Evolutionary conservation across 2,797 vertebrate genomes (phyloP).

Genomic region (Poecilia wingei): DNA sequence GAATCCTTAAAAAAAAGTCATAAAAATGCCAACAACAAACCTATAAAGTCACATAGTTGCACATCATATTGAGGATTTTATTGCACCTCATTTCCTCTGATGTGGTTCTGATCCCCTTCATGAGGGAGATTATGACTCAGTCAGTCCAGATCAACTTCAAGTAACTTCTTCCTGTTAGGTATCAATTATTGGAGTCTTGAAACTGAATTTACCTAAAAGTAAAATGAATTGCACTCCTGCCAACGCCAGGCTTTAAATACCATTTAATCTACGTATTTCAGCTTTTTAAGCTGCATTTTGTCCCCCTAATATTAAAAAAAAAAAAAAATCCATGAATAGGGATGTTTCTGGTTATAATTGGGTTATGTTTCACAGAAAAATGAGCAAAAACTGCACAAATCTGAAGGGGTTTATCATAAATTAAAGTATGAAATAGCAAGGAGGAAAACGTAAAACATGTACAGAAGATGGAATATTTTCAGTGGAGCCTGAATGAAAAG

Average conservation of each 20-base stretch:
- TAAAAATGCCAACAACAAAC: background rate
- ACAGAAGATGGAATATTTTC: background rate
- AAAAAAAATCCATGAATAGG: too few relatives aligned
- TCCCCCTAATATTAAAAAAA: too few relatives aligned
- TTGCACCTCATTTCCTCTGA: background rate
- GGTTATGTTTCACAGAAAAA: too few relatives aligned
- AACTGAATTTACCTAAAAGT: background rate
- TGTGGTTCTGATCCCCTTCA: background rate
- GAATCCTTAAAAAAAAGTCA: background rate
- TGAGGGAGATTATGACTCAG: background rate
- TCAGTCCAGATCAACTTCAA: background rate
- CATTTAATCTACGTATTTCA: background rate
- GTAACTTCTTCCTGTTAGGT: background rate
- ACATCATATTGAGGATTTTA: background rate
- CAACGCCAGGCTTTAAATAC: background rate
- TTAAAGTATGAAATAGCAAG: background rate
- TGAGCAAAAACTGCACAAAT: background rate
- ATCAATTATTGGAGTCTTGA: background rate
- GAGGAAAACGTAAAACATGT: background rate
- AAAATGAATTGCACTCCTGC: background rate
- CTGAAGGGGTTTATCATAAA: background rate
- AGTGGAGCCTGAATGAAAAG: background rate
- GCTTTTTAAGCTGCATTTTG: background rate
- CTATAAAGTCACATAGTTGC: background rate
- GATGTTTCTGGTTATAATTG: too few relatives aligned